phyloP scores from a whole-genome alignment of 1,140 invertebrate species.

The Lycorma delicatula region DNA sequence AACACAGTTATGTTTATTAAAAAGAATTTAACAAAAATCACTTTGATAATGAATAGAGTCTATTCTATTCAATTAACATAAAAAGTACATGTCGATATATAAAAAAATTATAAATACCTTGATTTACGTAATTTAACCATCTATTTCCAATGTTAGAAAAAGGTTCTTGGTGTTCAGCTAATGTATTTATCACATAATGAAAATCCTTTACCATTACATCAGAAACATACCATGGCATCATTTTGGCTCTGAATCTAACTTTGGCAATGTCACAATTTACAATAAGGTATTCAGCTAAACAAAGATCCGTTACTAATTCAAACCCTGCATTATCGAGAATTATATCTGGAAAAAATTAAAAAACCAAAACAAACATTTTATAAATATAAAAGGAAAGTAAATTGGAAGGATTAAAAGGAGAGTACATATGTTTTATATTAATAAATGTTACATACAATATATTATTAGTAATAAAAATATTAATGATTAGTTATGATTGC shows the following conservation, averaged over 20 bases:
- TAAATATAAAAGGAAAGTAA: no score
- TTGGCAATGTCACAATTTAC: slow-evolving; percentile 52
- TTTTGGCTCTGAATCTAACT: slow-evolving; percentile 81
- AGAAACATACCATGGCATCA: slow-evolving; percentile 94
- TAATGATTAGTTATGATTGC: no score
- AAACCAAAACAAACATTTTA: no score
- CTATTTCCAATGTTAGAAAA: slow-evolving; percentile 41
- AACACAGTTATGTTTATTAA: no score
- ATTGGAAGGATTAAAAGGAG: no score
- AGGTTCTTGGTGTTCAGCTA: slow-evolving; percentile 37
- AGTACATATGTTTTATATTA: no score
- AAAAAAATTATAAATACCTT: slow-evolving; percentile 42
- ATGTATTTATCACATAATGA: slow-evolving; percentile 50
- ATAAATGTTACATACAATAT: no score
- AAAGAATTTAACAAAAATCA: no score
- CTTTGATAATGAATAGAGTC: no score
- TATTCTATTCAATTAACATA: no score
- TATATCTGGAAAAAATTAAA: slow-evolving; percentile 66
- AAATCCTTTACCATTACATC: slow-evolving; percentile 77
- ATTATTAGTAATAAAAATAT: no score
- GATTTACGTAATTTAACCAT: slow-evolving; percentile 47
- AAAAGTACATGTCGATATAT: no score
- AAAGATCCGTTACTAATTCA: slow-evolving; percentile 86
- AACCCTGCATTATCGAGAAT: slow-evolving; percentile 91
- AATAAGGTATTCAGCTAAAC: slow-evolving; percentile 72